phyloP scores from a whole-genome alignment of 2,888 invertebrate species.

The Bombylius major region DNA sequence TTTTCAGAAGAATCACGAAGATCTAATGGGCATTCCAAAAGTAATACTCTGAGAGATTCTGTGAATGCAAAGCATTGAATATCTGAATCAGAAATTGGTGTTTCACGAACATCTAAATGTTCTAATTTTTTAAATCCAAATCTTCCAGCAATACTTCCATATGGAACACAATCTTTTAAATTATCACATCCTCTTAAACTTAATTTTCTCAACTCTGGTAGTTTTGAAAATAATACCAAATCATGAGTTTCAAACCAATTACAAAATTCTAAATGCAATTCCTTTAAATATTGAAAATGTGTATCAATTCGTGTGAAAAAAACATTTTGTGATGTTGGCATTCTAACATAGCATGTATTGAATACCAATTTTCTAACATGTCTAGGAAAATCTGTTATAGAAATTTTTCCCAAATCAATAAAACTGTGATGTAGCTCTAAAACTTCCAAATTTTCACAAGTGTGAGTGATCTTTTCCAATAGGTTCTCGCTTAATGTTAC shows the following conservation, averaged over 20 bases:
- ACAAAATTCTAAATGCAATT: constrained; percentile 57
- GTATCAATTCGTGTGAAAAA: constrained; percentile 32
- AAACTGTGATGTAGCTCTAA: constrained; percentile 31
- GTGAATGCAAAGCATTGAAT: constrained; percentile 45
- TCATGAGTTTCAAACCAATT: constrained; percentile 62
- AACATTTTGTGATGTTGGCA: constrained; percentile 23
- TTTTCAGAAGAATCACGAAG: constrained; percentile 10
- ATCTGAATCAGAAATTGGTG: constrained; percentile 45
- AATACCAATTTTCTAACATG: constrained; percentile 45
- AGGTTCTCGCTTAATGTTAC: constrained; percentile 24
- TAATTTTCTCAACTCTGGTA: constrained; percentile 47
- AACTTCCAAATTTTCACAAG: constrained; percentile 23
- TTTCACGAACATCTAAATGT: constrained; percentile 42
- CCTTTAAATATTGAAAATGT: constrained; percentile 34
- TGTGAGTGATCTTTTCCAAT: constrained; percentile 21
- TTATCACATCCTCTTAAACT: constrained; percentile 51
- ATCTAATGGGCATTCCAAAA: constrained; percentile 37
- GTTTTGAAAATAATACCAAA: constrained; percentile 59
- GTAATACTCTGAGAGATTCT: constrained; percentile 39
- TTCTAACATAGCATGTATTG: constrained; percentile 26
- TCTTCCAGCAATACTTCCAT: constrained; percentile 59
- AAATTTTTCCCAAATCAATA: constrained; percentile 39
- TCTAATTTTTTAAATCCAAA: constrained; percentile 46
- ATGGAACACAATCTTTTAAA: constrained; percentile 59
- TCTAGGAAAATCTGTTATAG: constrained; percentile 50